Base-by-base conservation (phyloP, 1,140 invertebrate species). In the Drosophila lacteicornis region DNA sequence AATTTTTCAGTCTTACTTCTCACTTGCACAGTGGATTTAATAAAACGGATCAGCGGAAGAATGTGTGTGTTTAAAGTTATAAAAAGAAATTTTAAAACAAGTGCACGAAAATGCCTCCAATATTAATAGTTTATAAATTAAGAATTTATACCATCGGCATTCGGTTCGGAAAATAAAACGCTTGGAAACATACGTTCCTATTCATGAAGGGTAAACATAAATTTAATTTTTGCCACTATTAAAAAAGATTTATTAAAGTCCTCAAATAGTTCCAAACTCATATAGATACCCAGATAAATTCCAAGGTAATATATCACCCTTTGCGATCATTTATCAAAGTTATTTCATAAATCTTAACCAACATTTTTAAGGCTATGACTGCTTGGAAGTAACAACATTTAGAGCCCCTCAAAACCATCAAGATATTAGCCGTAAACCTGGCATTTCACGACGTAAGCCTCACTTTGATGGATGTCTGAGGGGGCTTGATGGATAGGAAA, bases 381-480 rank as follows among this genome's bases (percentile, higher is more conserved):
- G 11, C 4, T 8, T 12, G 25, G 5, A 40, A 17, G 6, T 33
- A 19, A 38, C 4, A 7, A 40, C 36, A 4, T 15, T 13, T 30
- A 25, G 8, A 42, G 11, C 13, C 19, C 38, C 6, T 66, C 0
- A 33, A 36, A 51, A 27, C 30, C n/a, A 30, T 27, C 2, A 11
- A 19, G 17, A 15, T 53, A 30, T 12, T 42, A 22, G 4, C 38
- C 13, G 11, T 46, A 45, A 45, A 25, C 3, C 12, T 17, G 8
- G 8, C 7, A 40, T 17, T 69, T 69, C 8, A 43, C 17, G 5
- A 30, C 11, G 17, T 25, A 13, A 46, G 4, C 15, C 33, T 12
- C 43, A 42, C 19, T 22, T 45, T 69, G 60, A 69, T 69, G 40
- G 40, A 69, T 53, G 61, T 69, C 61, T 45, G 47, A 49, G 60